Evolutionary conservation across 2,888 invertebrate species (phyloP), one percentile per base, ranked within the genome.

Genomic region (Bimastos eiseni): DNA sequence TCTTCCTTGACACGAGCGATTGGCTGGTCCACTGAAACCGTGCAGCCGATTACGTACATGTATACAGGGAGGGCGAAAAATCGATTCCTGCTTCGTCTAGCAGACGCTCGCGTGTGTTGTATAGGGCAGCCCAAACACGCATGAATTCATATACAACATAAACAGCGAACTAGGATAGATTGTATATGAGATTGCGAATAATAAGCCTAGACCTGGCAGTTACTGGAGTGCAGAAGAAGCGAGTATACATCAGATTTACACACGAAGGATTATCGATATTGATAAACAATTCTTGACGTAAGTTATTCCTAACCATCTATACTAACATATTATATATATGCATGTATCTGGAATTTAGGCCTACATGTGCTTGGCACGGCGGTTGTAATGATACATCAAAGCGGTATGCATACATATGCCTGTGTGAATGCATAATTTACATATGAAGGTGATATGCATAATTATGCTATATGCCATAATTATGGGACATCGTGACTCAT

Each of bases 211-310:
- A n/a, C n/a, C n/a, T 49, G 24, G 49, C n/a, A n/a, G 70, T 70
- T 70, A n/a, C 1, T 30, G n/a, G 70, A 70, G 30, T n/a, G n/a
- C 0, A 70, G n/a, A 70, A 70, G 6, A 70, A 70, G 11, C 6
- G 70, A 11, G 24, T 24, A 24, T 24, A 55, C 24, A 4, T 24
- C 4, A 3, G n/a, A 70, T n/a, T 17, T 70, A n/a, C 70, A 70
- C 70, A n/a, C 30, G n/a, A 70, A 70, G 70, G 70, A 70, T 70
- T 70, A 70, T 70, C n/a, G 70, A n/a, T 70, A n/a, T n/a, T n/a
- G 8, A n/a, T 13, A 70, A 70, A n/a, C 13, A 49, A n/a, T 70
- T n/a, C 70, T 70, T 70, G 70, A 70, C 70, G 70, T 70, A n/a
- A 70, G 70, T 70, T n/a, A 70, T 70, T 70, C n/a, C 30, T n/a